Evolutionary conservation across 2,797 vertebrate species (phyloP), one percentile per base, ranked within the genome.

Genomic region (Bovichtus diacanthus): DNA sequence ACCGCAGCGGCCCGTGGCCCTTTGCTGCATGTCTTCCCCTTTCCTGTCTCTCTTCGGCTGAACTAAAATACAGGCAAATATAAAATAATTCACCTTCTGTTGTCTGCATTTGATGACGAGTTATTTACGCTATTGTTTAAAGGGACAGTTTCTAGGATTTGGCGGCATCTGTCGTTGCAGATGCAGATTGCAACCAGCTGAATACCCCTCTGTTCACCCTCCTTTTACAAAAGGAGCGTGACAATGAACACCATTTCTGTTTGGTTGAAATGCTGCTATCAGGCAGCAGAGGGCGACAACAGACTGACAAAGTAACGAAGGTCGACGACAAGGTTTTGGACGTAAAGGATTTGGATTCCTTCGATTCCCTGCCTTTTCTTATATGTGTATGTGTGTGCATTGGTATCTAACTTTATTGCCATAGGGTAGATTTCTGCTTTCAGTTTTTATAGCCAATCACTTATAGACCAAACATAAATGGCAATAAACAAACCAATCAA

Each of bases 231-330:
- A 44, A 44, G 59, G 18, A 34, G 31, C 54, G 38, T 56, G 2
- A 12, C n/a, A 29, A 23, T 54, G 27, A 4, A 53, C 29, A 49
- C 18, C 9, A 34, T 34, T 36, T 56, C 2, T 29, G 11, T 46
- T n/a, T 29, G 21, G 10, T 31, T 31, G 41, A n/a, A 4, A 21
- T 25, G 15, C 0, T 51, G 31, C 46, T 2, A 36, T 38, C 16
- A 36, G 56, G 21, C 80, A 75, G 66, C 49, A 82, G 85, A 58
- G 72, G 81, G 85, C 85, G 70, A 75, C 64, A 74, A 44, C 49
- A 67, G 13, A 62, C 15, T n/a, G 25, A 44, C 39, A 16, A 9
- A 60, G 16, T 68, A 69, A 12, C 16, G 3, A 39, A 38, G 43
- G 31, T 41, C 2, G 2, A 25, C 18, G 12, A 0, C 1, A 0